A percentile compares a stretch with the other conserved stretches of the same genome.
Evolutionary conservation across 2,797 vertebrate genomes (phyloP).

Genomic region (Argentina silus): DNA sequence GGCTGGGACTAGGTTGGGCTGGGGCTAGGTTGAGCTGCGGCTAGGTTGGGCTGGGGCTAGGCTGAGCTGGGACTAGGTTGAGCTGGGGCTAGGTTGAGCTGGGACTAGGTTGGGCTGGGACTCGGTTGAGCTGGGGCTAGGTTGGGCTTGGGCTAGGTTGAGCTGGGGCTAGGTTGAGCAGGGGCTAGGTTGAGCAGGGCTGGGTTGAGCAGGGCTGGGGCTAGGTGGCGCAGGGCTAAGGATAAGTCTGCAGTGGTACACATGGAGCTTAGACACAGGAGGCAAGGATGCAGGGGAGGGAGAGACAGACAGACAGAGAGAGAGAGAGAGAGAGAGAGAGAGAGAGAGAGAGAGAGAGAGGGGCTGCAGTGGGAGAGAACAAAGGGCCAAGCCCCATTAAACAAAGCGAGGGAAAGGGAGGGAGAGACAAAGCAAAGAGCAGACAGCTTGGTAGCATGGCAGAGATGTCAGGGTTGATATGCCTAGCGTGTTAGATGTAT

Average conservation of each 20-base stretch:
- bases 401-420: slow-evolving; percentile 17
- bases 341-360: slow-evolving; percentile 5
- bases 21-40: background rate
- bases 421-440: slow-evolving; percentile 51
- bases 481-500: background rate
- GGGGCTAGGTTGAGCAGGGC: background rate
- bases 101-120: background rate
- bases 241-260: slow-evolving; percentile 59
- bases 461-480: slow-evolving; percentile 30
- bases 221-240: background rate
- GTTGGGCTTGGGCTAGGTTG: background rate
- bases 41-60: background rate
- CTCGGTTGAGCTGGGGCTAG: background rate
- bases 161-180: background rate
- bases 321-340: background rate
- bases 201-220: background rate
- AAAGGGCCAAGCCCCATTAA: slow-evolving; percentile 53
- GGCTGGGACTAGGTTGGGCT: background rate
- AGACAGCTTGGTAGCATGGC: slow-evolving; percentile 18
- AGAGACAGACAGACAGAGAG: slow-evolving; percentile 10
- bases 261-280: slow-evolving; percentile 42
- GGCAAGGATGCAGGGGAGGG: background rate
- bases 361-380: slow-evolving; percentile 57
- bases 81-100: background rate
- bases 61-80: no score